Conservation (phyloP, 1,140 invertebrate species). For the Drosophila serrata region DNA sequence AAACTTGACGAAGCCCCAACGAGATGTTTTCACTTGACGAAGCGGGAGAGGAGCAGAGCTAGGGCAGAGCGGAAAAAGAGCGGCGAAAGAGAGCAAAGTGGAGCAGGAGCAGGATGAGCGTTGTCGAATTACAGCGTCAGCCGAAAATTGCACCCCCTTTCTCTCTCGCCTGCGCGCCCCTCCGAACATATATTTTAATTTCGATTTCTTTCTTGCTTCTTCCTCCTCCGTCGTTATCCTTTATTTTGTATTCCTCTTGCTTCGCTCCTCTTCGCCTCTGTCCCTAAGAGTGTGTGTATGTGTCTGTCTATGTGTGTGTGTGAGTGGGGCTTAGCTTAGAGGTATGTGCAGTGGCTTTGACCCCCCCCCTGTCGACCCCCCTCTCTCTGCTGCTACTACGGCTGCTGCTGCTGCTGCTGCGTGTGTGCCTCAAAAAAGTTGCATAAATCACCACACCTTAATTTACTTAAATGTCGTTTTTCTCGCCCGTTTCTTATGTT, state of each 20-base stretch:
- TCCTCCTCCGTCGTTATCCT: slow-evolving; percentile 74
- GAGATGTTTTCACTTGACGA: slow-evolving; percentile 81
- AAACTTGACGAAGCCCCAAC: slow-evolving; percentile 75
- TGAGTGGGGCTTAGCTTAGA: slow-evolving; percentile 52
- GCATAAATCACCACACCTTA: slow-evolving; percentile 85
- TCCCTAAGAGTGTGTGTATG: slow-evolving; percentile 1
- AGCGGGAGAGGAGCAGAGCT: slow-evolving; percentile 27
- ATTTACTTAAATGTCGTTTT: slow-evolving; percentile 77
- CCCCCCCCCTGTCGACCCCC: slow-evolving; percentile 14
- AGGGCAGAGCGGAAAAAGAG: slow-evolving; percentile 24
- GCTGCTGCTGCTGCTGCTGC: slow-evolving; percentile 39
- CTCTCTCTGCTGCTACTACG: slow-evolving; percentile 5
- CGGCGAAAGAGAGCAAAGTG: slow-evolving; percentile 46
- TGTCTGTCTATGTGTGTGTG: slow-evolving; percentile 27
- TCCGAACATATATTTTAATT: slow-evolving; percentile 76
- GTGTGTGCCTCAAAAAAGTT: slow-evolving; percentile 73
- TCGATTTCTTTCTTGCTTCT: slow-evolving; percentile 82
- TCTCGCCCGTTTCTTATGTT: slow-evolving; percentile 16
- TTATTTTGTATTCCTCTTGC: slow-evolving; percentile 72
- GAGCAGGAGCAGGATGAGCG: slow-evolving; percentile 61
- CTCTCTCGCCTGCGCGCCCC: slow-evolving; percentile 38
- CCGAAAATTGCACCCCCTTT: slow-evolving; percentile 66
- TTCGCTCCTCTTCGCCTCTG: slow-evolving; percentile 14
- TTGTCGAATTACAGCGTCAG: slow-evolving; percentile 79
- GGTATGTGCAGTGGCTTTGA: slow-evolving; percentile 62